Conservation (phyloP, 2,888 invertebrate species). For the Itoplectis maculator region DNA sequence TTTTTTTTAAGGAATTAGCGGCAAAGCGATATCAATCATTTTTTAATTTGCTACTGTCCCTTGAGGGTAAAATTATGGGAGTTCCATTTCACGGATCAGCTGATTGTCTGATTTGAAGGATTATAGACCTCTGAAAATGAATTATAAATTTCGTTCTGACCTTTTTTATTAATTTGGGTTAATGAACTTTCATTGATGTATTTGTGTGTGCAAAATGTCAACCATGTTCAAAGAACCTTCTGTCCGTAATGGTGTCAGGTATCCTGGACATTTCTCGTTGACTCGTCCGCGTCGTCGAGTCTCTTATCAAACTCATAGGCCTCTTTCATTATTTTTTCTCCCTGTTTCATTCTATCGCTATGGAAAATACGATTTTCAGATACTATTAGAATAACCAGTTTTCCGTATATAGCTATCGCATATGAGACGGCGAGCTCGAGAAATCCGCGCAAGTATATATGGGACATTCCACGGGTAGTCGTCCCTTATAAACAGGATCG, state of each 20-base stretch:
- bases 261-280: not conserved
- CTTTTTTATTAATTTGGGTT: too few species aligned
- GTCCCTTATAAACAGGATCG: too few species aligned
- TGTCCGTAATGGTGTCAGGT: not conserved
- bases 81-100: too few species aligned
- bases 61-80: too few species aligned
- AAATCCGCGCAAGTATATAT: conserved; percentile 23
- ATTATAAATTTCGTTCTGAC: too few species aligned
- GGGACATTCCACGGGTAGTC: too few species aligned
- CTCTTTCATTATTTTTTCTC: conserved; percentile 7
- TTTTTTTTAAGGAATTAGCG: not conserved
- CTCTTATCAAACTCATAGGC: conserved; percentile 3
- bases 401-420: conserved; percentile 43
- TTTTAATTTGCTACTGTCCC: too few species aligned
- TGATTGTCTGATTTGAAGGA: too few species aligned
- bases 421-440: conserved; percentile 17
- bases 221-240: not conserved
- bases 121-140: too few species aligned
- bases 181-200: too few species aligned
- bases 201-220: not conserved
- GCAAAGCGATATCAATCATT: not conserved
- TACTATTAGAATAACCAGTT: conserved; percentile 70
- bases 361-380: conserved; percentile 65
- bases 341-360: conserved; percentile 8
- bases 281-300: not conserved